Evolutionary conservation across 23 tunicate species (phyloP), one percentile per base, ranked within the genome.

Genomic region (Halocynthia roretzi): DNA sequence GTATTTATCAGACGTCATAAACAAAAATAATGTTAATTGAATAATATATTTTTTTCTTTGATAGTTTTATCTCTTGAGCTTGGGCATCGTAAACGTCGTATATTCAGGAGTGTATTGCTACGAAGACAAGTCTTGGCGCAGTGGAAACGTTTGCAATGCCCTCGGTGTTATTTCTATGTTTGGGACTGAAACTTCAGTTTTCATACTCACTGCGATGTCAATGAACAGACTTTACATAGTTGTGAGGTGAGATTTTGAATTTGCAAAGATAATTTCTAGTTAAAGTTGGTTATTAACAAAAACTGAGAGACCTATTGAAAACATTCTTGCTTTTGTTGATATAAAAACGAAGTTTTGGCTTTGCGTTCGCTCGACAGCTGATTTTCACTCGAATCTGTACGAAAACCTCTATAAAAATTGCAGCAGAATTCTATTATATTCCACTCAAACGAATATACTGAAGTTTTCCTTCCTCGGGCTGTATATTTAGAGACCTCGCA

Each of bases 61-160:
- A 20, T 6, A 65, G 70, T 6, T 65, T 5, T 65, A 65, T 15
- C 19, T 65, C n/a, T 9, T 65, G 70, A 48, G 70, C 9, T 48
- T 65, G 15, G 70, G 17, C 5, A 65, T 65, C 19, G 31, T 48
- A 1, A 48, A 65, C 70, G 19, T 48, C 22, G 6, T 65, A 20
- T 65, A 65, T 65, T 40, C 70, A 9, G 70, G 70, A 15, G 31
- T 65, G 22, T 65, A 65, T 15, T 65, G 70, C 19, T 65, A 65
- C 2, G 70, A 65, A 15, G 70, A 65, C 22, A 65, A 65, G 5
- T 11, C 6, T 6, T 65, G 70, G 70, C 22, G 70, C 22, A 65
- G 70, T 65, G 70, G 70, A 65, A 65, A 20, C 48, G 10, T 10
- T 65, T 65, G 70, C 31, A 65, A 65, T 65, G 19, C 31, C 6